These are phyloP conservation scores for Phyllotreta cruciferae DNA, from an alignment of 2,888 invertebrate genomes.

Conservation along the genomic window DNA sequence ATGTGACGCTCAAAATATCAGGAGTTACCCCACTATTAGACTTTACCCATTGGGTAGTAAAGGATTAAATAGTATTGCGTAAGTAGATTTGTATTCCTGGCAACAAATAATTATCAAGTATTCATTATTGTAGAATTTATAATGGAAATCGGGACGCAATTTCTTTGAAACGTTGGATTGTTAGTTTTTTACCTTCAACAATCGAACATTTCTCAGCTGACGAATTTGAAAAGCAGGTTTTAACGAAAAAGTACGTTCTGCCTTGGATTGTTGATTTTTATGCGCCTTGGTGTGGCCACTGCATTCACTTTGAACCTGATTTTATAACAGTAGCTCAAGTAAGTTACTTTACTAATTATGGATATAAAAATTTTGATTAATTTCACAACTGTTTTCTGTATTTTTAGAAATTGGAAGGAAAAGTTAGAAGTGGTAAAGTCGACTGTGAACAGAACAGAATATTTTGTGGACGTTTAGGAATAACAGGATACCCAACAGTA, in stretches of 20 bases:
- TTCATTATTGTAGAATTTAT: constrained; percentile 60
- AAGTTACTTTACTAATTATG: constrained; percentile 19
- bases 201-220: constrained; percentile 61
- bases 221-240: constrained; percentile 61
- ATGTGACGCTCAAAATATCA: constrained; percentile 67
- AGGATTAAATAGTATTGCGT: constrained; percentile 63
- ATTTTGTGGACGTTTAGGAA: constrained; percentile 63
- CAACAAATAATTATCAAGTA: too few relatives aligned
- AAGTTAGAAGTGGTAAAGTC: constrained; percentile 67
- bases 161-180: constrained; percentile 70
- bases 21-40: constrained; percentile 72
- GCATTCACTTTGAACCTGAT: constrained; percentile 72
- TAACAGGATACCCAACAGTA: constrained; percentile 69
- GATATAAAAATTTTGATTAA: neutral
- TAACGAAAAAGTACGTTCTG: constrained; percentile 56
- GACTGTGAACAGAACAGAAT: constrained; percentile 68
- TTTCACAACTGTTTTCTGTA: constrained; percentile 28
- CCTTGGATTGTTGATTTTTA: constrained; percentile 73
- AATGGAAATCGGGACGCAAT: constrained; percentile 69
- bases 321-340: constrained; percentile 67
- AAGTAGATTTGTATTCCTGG: constrained; percentile 49
- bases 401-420: constrained; percentile 62
- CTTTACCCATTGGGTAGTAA: constrained; percentile 68
- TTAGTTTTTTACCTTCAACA: constrained; percentile 67
- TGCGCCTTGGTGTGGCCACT: constrained; percentile 72